Conservation (phyloP, 2,888 invertebrate genomes). For the Cybosia mesomella region DNA sequence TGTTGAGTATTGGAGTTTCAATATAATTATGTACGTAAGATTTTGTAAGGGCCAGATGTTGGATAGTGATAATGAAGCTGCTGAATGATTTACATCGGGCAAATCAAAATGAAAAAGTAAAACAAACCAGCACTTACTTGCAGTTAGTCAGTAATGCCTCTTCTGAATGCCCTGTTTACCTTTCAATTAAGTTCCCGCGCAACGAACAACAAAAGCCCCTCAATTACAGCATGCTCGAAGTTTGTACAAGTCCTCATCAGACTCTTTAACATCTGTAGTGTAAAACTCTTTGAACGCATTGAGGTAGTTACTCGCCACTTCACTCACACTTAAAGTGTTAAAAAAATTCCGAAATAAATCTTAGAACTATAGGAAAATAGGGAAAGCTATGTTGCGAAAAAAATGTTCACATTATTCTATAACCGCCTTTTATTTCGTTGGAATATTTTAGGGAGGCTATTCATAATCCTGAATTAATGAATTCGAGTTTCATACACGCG, state of each 20-base stretch:
- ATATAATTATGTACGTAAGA: neutral
- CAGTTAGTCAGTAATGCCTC: neutral
- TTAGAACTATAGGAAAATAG: constrained; percentile 21
- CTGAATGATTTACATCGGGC: neutral
- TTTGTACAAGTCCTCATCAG: constrained; percentile 45
- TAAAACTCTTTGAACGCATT: constrained; percentile 52
- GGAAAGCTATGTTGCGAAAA: neutral
- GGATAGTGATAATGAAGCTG: neutral
- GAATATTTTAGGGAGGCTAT: constrained; percentile 26
- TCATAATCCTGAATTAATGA: neutral
- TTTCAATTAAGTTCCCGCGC: constrained; percentile 25
- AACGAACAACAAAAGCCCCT: constrained; percentile 27
- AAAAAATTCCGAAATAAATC: constrained; percentile 50
- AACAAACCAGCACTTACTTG: constrained; percentile 8
- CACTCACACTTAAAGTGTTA: constrained; percentile 53
- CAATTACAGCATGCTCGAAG: constrained; percentile 31
- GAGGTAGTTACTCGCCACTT: constrained; percentile 53
- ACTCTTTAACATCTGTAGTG: constrained; percentile 46
- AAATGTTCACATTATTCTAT: constrained; percentile 6
- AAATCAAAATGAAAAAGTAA: neutral
- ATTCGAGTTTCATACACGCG: neutral
- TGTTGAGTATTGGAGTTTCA: neutral
- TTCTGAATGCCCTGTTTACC: constrained; percentile 21
- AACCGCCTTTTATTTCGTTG: constrained; percentile 33
- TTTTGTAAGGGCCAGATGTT: too few species aligned